Percentiles rank a stretch among this genome's conserved stretches.
phyloP scores from a whole-genome alignment of 2,797 vertebrate species.

The Mus spretus region DNA sequence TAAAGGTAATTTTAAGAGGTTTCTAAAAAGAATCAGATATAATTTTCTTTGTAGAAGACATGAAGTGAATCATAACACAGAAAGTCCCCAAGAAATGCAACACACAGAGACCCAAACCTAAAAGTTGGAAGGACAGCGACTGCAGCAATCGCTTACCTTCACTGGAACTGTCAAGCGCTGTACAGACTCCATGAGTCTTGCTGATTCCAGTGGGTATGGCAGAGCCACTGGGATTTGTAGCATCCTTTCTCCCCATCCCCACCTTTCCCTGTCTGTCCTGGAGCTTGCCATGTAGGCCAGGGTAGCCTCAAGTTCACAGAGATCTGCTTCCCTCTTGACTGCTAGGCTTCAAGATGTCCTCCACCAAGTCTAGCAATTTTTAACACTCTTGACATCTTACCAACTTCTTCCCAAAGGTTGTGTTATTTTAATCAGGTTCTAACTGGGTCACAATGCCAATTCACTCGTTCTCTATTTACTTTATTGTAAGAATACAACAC shows the following conservation, averaged over 20 bases:
- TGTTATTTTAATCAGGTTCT: background rate
- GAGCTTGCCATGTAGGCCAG: background rate
- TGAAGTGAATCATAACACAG: background rate
- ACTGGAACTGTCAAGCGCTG: background rate
- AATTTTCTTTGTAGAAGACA: background rate
- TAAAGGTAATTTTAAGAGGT: background rate
- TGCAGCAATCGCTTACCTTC: too few relatives aligned
- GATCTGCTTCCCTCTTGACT: background rate
- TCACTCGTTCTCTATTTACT: background rate
- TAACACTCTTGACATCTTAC: background rate
- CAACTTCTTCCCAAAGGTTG: background rate
- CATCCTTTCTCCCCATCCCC: background rate
- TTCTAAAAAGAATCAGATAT: background rate
- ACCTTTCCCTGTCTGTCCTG: background rate
- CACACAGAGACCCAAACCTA: background rate
- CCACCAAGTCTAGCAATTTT: background rate
- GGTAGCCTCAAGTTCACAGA: background rate
- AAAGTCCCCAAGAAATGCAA: background rate
- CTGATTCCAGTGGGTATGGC: background rate
- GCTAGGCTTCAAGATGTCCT: background rate
- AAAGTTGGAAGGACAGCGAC: background rate
- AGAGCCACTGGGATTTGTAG: background rate
- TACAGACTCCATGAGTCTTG: background rate
- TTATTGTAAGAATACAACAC: background rate
- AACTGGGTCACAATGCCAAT: background rate